Evolutionary conservation across 2,113 vertebrate species (phyloP).

Genomic region (Dicentrarchus labrax): DNA sequence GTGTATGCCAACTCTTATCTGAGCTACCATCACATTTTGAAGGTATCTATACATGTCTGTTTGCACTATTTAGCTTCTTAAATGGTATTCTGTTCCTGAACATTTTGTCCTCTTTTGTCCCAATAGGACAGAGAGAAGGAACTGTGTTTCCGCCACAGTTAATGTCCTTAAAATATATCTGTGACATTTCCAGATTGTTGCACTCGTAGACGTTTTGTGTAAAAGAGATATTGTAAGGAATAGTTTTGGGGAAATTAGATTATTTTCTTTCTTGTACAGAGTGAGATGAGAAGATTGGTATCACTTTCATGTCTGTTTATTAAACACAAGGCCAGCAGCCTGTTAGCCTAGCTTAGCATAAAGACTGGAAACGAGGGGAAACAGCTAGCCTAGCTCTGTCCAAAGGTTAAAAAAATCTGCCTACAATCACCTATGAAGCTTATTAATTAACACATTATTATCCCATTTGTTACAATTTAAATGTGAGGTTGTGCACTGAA

Average conservation of each 20-base stretch:
- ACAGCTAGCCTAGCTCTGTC: background rate
- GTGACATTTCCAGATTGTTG: background rate
- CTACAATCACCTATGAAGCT: background rate
- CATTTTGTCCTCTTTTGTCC: constrained; percentile 5
- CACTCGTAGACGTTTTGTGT: background rate
- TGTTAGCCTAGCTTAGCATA: background rate
- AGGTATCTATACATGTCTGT: constrained; percentile 53
- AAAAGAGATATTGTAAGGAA: background rate
- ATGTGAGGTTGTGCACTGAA: too few species aligned
- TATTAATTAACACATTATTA: too few species aligned
- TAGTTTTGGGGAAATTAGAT: background rate
- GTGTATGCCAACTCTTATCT: constrained; percentile 48
- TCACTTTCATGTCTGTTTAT: background rate
- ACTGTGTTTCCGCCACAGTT: background rate
- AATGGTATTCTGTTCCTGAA: constrained; percentile 41
- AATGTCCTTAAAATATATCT: background rate
- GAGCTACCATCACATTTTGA: constrained; percentile 45
- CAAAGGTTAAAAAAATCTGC: background rate
- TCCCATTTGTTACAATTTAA: too few species aligned
- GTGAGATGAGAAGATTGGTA: background rate
- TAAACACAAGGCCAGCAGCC: background rate
- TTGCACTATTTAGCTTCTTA: constrained; percentile 48
- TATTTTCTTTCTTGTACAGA: background rate
- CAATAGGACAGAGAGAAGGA: constrained; percentile 6
- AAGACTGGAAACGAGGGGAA: background rate